These are phyloP conservation scores for Cricetomys ansorgei DNA, from an alignment of 2,113 vertebrate genomes.

Conservation along the genomic window DNA sequence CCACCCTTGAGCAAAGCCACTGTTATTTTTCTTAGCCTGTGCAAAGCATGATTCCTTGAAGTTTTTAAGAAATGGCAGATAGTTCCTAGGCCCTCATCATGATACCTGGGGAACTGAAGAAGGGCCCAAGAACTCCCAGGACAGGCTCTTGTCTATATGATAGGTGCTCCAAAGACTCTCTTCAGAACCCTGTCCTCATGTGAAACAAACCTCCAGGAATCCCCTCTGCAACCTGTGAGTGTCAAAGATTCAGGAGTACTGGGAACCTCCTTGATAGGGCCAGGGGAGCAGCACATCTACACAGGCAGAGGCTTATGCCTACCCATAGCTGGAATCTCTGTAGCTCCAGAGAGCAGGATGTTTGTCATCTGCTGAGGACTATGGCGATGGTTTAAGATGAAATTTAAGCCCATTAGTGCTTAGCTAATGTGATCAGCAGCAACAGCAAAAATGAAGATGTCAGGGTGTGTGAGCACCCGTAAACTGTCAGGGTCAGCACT, in stretches of 20 bases:
- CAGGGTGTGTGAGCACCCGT: conserved; percentile 57
- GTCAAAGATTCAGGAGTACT: not conserved
- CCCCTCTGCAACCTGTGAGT: not conserved
- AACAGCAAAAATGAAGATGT: conserved; percentile 41
- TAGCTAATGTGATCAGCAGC: conserved; percentile 68
- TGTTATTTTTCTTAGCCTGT: conserved; percentile 29
- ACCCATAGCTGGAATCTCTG: not conserved
- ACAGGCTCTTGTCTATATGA: not conserved
- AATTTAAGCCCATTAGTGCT: conserved; percentile 74
- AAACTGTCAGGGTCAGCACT: conserved; percentile 1
- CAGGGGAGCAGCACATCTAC: not conserved
- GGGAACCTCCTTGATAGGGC: not conserved
- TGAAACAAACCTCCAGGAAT: not conserved
- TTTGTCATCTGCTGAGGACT: conserved; percentile 68
- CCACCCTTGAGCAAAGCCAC: not conserved
- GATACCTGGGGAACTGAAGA: not conserved
- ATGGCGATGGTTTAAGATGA: conserved; percentile 67
- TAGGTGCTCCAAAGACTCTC: not conserved
- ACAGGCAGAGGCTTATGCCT: not conserved
- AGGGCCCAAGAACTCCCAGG: not conserved
- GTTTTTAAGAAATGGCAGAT: not conserved
- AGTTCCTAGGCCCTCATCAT: not conserved
- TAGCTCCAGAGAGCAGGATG: not conserved
- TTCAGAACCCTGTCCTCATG: not conserved
- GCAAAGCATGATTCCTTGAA: not conserved